Base-by-base conservation (phyloP, 2,797 vertebrate species). In the Picus viridis region DNA sequence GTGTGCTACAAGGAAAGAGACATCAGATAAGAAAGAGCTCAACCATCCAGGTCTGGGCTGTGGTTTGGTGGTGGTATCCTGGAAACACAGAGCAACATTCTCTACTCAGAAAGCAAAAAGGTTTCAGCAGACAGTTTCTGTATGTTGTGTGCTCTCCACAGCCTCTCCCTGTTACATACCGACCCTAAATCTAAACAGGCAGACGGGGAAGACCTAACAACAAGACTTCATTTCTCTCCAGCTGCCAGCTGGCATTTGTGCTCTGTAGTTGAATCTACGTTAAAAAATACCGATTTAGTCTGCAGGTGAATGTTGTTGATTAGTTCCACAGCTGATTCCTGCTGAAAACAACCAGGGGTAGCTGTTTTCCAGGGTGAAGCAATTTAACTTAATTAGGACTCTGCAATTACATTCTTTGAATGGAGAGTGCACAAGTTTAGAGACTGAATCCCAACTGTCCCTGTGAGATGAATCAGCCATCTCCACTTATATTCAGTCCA, bases 161-260 rank as follows among this genome's bases (percentile, higher is more conserved):
- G 54, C 43, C n/a, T 67, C 16, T 4, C 0, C 0, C 7, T 74
- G 10, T 41, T 71, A 53, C 26, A 10, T 24, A 57, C 5, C 39
- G 26, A 63, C 34, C 29, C 58, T 71, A 45, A 88, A 77, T 22
- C 61, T 70, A 61, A 59, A 69, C 23, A 70, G 59, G 9, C 36
- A 85, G 45, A 23, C 12, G 57, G 36, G 39, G 51, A 89, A 65
- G 16, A 76, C n/a, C 23, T 57, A 53, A 56, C 24, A 7, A 43
- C 22, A 70, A 53, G 32, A 29, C 36, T 30, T n/a, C 22, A 70
- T 82, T 72, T 75, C 16, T 83, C 82, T 79, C 61, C 43, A 70
- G 77, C 67, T 41, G 10, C 68, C 18, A 53, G 16, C 26, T 73
- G 45, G 12, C 0, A 10, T 85, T 95, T 80, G 54, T 92, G 26